Base-by-base conservation (phyloP, 2,113 vertebrate species). In the Rhea pennata region DNA sequence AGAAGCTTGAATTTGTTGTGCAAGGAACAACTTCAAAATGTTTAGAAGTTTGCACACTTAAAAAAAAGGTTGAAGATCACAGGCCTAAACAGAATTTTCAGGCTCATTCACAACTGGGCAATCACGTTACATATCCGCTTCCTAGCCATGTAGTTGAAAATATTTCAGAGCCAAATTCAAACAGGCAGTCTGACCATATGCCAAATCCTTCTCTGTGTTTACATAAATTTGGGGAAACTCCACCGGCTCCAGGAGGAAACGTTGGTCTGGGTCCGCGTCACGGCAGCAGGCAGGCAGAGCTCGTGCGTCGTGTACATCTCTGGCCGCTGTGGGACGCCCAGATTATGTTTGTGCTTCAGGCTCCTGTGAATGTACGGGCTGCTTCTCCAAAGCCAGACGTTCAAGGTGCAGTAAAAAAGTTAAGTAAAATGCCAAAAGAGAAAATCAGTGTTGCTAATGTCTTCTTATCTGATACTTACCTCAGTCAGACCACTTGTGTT, bases 101-200 rank as follows among this genome's bases (percentile, higher is more conserved):
- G 71, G 44, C 83, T 91, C 70, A 59, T 33, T 83, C 78, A 14
- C 72, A 75, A 54, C 22, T 40, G 71, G 67, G 75, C 0, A 11
- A 24, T 93, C 64, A 0, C 54, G 36, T 69, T 91, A 42, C 48
- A 0, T 44, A 65, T 69, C 86, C 53, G 33, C 44, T 95, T 93
- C 80, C 75, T 88, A 33, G 61, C 56, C 70, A 9, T 70, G 27
- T 46, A 62, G 82, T 69, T 84, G n/a, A 82, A 94, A 94, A 79
- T 80, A 92, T 31, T 94, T 84, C 90, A 74, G 61, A 87, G 75
- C 74, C 65, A 74, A 90, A 84, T 82, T 66, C 78, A 93, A 95
- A 65, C 15, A 42, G 36, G 58, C 80, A 58, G 26, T 42, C 72
- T 88, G 84, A 80, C 33, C 5, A 0, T 62, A 72, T 31, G 92